Evolutionary conservation across 2,797 vertebrate genomes (phyloP).

Genomic region (Squalus acanthias): DNA sequence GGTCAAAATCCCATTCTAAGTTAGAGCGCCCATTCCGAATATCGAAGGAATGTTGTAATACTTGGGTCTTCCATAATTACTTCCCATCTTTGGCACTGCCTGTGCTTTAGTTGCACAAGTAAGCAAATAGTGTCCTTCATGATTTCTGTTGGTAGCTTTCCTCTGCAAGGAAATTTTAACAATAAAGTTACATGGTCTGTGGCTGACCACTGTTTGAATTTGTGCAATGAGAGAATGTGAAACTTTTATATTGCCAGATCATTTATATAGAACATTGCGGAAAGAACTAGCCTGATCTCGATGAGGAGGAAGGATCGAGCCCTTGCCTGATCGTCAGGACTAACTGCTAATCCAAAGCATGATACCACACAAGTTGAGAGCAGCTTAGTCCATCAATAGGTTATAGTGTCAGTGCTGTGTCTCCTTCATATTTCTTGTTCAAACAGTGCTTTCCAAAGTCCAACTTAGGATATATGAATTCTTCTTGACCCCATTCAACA

Average conservation of each 20-base stretch:
- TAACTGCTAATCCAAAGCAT: neutral
- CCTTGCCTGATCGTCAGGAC: neutral
- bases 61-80: neutral
- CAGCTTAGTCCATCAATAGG: neutral
- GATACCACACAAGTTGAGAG: neutral
- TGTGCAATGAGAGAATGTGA: neutral
- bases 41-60: neutral
- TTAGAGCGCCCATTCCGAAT: too few relatives aligned
- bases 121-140: neutral
- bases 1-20: neutral
- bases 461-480: neutral
- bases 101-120: neutral
- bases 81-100: neutral
- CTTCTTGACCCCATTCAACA: neutral
- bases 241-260: neutral
- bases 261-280: neutral
- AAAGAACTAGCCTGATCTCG: neutral
- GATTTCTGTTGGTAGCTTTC: neutral
- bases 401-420: neutral
- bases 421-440: neutral
- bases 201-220: neutral
- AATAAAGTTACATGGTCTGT: neutral
- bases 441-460: neutral
- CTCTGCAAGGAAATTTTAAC: neutral
- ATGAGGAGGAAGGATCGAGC: neutral